Evolutionary conservation across 2,113 vertebrate species (phyloP), one percentile per base, ranked within the genome.

Genomic region (Amazona guildingii): DNA sequence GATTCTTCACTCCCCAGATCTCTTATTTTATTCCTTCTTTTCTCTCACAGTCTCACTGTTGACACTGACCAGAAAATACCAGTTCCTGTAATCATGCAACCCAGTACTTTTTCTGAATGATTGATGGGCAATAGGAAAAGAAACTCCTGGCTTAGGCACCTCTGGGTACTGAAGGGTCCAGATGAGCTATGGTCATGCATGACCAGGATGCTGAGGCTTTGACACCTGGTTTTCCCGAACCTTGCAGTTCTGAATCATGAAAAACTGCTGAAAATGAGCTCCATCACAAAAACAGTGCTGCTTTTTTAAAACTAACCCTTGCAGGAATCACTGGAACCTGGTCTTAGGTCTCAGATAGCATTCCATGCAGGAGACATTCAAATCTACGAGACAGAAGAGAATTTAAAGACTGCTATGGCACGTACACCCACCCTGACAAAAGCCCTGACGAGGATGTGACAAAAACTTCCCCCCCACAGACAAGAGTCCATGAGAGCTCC

Each of bases 61-160:
- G 43, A 68, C 41, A 27, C 20, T 76, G 68, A 79, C n/a, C 20
- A 41, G 43, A 54, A 20, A 33, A 57, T 66, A 44, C 2, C 17
- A 16, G 51, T 31, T 18, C n/a, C 67, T 85, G 41, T 9, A 49
- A 52, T 29, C 23, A 25, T 0, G 0, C 0, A 1, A 39, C 16
- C 41, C 41, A 23, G 15, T 37, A 33, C 10, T 52, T 21, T 11
- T 43, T 62, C 35, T 35, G 39, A 46, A 39, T 2, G 1, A 48
- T 2, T 49, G 31, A 70, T 19, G 21, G 17, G 18, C 31, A 63
- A 5, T 8, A 61, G 25, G 25, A 73, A 80, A 20, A 19, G 23
- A 54, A 3, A 2, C 77, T 73, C 25, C 52, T 23, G 33, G 29
- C 35, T 74, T 31, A 39, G n/a, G 9, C 11, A 74, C 15, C 35